phyloP scores from a whole-genome alignment of 2,797 vertebrate species.

The Neosalanx taihuensis region DNA sequence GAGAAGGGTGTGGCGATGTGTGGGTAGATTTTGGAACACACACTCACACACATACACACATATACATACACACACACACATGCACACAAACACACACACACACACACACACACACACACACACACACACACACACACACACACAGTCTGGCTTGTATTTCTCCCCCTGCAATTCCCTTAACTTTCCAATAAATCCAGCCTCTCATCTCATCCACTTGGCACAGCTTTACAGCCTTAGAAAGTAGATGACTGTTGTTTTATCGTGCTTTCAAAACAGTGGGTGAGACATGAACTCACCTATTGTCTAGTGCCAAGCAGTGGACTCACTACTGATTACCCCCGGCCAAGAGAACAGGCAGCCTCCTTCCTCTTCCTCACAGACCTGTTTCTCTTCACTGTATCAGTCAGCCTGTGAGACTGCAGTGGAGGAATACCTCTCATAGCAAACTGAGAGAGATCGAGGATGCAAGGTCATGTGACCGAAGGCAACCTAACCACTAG shows the following conservation, averaged over 20 bases:
- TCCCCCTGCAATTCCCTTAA: constrained; percentile 55
- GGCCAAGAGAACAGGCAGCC: neutral
- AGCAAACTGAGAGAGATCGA: constrained; percentile 24
- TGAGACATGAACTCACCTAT: constrained; percentile 57
- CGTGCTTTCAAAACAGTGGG: constrained; percentile 39
- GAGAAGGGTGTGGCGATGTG: constrained; percentile 5
- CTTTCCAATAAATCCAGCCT: constrained; percentile 50
- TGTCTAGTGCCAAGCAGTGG: constrained; percentile 32
- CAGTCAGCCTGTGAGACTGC: constrained; percentile 10
- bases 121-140: constrained; percentile 12
- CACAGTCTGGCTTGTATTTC: constrained; percentile 8
- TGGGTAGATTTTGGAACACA: constrained; percentile 2
- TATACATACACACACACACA: constrained; percentile 9
- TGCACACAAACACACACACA: neutral
- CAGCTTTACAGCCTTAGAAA: constrained; percentile 48
- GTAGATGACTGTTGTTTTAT: constrained; percentile 51
- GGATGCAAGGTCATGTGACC: neutral
- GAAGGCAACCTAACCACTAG: neutral
- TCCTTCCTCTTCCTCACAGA: neutral
- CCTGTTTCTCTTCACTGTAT: neutral
- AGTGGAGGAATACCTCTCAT: constrained; percentile 38
- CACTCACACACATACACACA: constrained; percentile 10
- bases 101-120: constrained; percentile 5
- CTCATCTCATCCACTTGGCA: constrained; percentile 46
- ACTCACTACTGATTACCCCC: constrained; percentile 35